Evolutionary conservation across 2,113 vertebrate species (phyloP).

Genomic region (Chroicocephalus ridibundus): DNA sequence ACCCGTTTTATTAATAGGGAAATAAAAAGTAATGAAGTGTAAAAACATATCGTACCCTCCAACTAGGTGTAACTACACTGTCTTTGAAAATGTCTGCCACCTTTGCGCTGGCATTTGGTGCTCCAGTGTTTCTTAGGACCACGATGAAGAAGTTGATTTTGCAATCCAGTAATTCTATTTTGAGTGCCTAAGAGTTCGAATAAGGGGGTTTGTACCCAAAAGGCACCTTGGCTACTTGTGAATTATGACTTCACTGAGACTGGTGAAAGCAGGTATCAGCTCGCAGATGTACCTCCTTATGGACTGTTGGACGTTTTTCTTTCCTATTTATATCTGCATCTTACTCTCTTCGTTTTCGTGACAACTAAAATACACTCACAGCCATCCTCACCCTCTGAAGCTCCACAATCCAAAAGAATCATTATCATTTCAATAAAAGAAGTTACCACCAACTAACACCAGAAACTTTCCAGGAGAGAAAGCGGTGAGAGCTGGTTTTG

Average conservation of each 20-base stretch:
- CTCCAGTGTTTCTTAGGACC: neutral
- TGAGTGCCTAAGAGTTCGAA: neutral
- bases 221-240: neutral
- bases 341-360: neutral
- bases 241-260: neutral
- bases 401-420: neutral
- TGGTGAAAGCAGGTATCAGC: neutral
- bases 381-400: neutral
- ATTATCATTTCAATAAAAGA: neutral
- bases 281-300: rapidly evolving
- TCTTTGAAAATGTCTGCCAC: rapidly evolving
- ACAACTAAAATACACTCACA: neutral
- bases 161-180: neutral
- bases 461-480: neutral
- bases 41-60: neutral
- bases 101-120: neutral
- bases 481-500: neutral
- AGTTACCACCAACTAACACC: neutral
- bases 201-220: neutral
- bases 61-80: rapidly evolving
- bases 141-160: neutral
- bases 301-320: neutral
- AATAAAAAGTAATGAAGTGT: neutral
- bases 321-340: neutral
- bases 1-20: neutral